Evolutionary conservation across 1,140 invertebrate genomes (phyloP).

Genomic region (Euwallacea similis): DNA sequence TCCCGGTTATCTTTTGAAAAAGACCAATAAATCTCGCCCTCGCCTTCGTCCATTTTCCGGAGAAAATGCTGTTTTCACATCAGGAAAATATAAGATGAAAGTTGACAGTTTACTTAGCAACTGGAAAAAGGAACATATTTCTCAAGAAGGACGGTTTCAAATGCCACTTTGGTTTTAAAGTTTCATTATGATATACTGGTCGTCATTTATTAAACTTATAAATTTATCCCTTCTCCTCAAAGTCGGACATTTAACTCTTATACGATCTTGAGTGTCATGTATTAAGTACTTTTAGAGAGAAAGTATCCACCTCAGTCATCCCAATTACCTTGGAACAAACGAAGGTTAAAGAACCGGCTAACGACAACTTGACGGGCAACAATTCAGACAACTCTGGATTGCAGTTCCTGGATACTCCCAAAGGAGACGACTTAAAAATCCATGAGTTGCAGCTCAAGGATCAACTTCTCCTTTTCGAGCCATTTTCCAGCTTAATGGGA

Average conservation of each 20-base stretch:
- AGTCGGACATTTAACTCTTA: too few relatives aligned
- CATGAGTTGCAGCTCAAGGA: conserved; percentile 43
- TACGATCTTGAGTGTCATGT: too few relatives aligned
- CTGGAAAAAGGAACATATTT: background rate
- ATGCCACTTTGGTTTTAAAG: too few relatives aligned
- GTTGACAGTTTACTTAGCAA: conserved; percentile 13
- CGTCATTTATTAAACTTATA: too few relatives aligned
- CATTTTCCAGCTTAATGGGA: conserved; percentile 44
- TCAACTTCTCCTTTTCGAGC: conserved; percentile 45
- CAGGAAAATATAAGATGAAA: background rate
- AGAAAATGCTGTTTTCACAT: conserved; percentile 12
- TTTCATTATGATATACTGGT: too few relatives aligned
- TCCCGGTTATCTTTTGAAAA: conserved; percentile 1
- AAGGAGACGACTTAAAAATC: conserved; percentile 45
- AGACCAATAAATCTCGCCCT: conserved; percentile 3
- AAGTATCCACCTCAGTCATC: background rate
- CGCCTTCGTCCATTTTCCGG: background rate
- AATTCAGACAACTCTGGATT: conserved; percentile 25
- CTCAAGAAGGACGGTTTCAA: background rate
- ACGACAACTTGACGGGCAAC: conserved; percentile 19
- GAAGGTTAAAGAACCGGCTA: conserved; percentile 12
- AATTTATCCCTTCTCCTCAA: too few relatives aligned
- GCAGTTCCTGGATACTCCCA: conserved; percentile 46
- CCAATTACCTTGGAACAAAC: conserved; percentile 21
- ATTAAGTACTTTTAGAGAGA: too few relatives aligned